Base-by-base conservation (phyloP, 2,888 invertebrate genomes). In the Lypha dubia region DNA sequence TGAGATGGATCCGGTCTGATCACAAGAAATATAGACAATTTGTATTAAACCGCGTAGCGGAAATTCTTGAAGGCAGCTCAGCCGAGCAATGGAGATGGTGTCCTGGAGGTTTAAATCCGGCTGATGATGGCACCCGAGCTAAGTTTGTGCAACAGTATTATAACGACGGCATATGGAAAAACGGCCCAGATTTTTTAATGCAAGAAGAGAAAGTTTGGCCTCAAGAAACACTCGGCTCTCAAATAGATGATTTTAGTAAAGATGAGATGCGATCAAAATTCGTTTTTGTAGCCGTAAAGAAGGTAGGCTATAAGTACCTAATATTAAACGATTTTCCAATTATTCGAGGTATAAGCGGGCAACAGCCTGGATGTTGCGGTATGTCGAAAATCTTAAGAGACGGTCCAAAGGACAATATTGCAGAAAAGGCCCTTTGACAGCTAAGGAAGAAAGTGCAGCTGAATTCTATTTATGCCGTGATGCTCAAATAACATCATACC, bases 11-110 rank as follows among this genome's bases (percentile, higher is more conserved):
- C 8, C 9, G 41, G 5, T 79, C 79, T 2, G 63, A 79, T 22
- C 63, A 53, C n/a, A 17, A 70, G 3, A 22, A 17, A 4, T 79
- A 70, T 28, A 70, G 70, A 24, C 62, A 70, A 11, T 79, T 35
- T 51, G 77, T 77, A 3, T 56, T 56, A 3, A 73, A 79, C 32
- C 35, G 73, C 2, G 73, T 79, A 17, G 38, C 53, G 5, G 79
- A 79, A 58, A 79, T 79, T 5, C 35, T 79, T 17, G 79, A 79
- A 15, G 15, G 28, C 9, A 49, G 53, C 13, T 17, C 28, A 7
- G 49, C 35, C 1, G 62, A 49, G 15, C 35, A 53, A 9, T 79
- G 70, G 70, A 49, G 53, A 13, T 79, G 79, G 70, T 62, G 60
- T 13, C 70, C 49, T 5, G 79, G 73, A 3, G 3, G 8, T 4